Evolutionary conservation across 2,113 vertebrate species (phyloP).

Genomic region (Butorides virescens): DNA sequence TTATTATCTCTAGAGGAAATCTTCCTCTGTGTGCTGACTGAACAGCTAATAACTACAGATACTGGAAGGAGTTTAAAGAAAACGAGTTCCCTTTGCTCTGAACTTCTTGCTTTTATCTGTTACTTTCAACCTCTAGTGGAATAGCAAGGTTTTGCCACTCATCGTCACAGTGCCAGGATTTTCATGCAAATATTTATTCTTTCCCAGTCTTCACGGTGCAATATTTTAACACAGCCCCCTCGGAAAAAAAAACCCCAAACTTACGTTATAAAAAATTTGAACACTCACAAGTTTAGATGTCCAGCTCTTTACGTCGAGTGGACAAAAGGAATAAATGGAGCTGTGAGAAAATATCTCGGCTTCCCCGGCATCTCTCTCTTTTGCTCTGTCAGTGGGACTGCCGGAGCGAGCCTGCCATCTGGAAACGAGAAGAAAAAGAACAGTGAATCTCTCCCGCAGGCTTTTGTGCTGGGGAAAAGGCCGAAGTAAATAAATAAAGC

Average conservation of each 20-base stretch:
- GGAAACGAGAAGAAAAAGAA: background rate
- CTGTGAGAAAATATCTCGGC: background rate
- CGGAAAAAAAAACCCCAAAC: too few species aligned
- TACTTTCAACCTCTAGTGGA: background rate
- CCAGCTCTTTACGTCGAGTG: background rate
- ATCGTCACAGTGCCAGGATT: background rate
- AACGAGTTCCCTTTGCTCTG: background rate
- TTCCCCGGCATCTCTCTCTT: background rate
- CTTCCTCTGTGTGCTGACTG: background rate
- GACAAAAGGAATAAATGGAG: background rate
- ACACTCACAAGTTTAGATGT: background rate
- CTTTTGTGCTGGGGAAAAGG: background rate
- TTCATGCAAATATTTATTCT: background rate
- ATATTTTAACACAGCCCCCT: background rate
- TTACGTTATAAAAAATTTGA: background rate
- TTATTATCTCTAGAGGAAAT: background rate
- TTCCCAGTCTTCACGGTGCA: background rate
- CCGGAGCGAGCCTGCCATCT: too few species aligned
- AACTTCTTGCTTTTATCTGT: slow-evolving; percentile 19
- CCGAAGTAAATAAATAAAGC: background rate
- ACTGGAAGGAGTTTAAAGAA: slow-evolving; percentile 21
- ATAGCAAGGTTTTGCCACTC: background rate
- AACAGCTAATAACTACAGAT: background rate
- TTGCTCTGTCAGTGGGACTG: background rate
- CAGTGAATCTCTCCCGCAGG: background rate